phyloP scores from a whole-genome alignment of 2,113 vertebrate genomes.

The Motacilla alba region DNA sequence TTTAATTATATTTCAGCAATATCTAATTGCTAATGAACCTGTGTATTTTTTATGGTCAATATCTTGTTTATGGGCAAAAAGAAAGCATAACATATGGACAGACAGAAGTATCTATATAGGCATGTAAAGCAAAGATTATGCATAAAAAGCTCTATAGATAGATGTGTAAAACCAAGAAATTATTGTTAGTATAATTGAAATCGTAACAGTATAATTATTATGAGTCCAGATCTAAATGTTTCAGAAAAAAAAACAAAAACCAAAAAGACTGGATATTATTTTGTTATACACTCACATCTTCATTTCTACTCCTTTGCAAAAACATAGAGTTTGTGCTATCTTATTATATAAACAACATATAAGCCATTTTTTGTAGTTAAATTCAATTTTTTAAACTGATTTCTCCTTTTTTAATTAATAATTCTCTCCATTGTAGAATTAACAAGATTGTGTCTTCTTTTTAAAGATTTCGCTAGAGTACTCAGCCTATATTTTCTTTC shows the following conservation, averaged over 20 bases:
- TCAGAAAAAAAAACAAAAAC: neutral
- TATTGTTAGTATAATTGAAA: neutral
- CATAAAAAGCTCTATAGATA: neutral
- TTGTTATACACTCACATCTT: neutral
- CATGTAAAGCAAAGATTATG: neutral
- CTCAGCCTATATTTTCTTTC: neutral
- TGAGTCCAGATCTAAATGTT: neutral
- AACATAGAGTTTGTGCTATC: neutral
- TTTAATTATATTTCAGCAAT: conserved; percentile 6
- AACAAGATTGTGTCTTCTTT: neutral
- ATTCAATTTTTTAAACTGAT: neutral
- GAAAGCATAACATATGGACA: neutral
- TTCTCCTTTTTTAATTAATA: neutral
- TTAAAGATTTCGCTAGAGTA: neutral
- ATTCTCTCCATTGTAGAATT: neutral
- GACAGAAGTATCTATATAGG: neutral
- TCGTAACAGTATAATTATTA: neutral
- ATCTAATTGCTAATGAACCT: conserved; percentile 5
- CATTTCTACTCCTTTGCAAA: neutral
- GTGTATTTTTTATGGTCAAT: neutral
- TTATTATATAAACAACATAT: neutral
- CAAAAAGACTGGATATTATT: neutral
- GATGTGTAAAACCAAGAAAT: neutral
- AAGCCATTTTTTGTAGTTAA: neutral
- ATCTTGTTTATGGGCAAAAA: neutral